Evolutionary conservation across 1,140 invertebrate species (phyloP), one percentile per base, ranked within the genome.

Genomic region (Bursaphelenchus mucronatus): DNA sequence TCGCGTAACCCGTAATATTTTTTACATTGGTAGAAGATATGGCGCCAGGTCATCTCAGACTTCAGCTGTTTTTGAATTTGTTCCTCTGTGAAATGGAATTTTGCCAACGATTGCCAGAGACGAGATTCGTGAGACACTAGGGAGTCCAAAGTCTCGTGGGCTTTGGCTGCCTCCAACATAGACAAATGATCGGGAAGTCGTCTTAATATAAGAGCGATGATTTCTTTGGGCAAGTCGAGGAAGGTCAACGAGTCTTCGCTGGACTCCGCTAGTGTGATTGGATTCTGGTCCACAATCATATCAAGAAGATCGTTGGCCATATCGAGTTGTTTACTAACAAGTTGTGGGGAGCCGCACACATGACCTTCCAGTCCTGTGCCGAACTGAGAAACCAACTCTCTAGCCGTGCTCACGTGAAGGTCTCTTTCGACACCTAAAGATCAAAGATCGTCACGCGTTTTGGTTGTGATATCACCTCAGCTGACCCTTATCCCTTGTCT

Each of bases 201-300:
- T 50, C 47, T 82, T 53, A 97, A 85, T 57, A 98, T 90, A 81
- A 93, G 89, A 47, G 92, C 87, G 46, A 96, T 87, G 76, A 92
- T 91, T 82, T 97, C 94, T 76, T 90, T 88, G 19, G 94, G 94
- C 53, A 98, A 84, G 81, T 96, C 90, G 49, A 90, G 86, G 75
- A 96, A 86, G 75, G 90, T 90, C 9, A 90, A 88, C 74, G 87
- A 86, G 61, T 88, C 88, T 81, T 91, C 88, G 65, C 90, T 89
- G 73, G 63, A 68, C 17, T 88, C 87, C 17, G 90, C 89, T 89
- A 67, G 66, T 11, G 61, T 58, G 39, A 53, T 72, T 30, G 74
- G 73, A 10, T 47, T 49, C 8, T 45, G 39, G 10, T 74, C 71
- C 5, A 51, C 69, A 56, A 71, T 92, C 68, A 65, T 73, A 76